phyloP scores from a whole-genome alignment of 2,797 vertebrate genomes.

The Tauraco hartlaubi region DNA sequence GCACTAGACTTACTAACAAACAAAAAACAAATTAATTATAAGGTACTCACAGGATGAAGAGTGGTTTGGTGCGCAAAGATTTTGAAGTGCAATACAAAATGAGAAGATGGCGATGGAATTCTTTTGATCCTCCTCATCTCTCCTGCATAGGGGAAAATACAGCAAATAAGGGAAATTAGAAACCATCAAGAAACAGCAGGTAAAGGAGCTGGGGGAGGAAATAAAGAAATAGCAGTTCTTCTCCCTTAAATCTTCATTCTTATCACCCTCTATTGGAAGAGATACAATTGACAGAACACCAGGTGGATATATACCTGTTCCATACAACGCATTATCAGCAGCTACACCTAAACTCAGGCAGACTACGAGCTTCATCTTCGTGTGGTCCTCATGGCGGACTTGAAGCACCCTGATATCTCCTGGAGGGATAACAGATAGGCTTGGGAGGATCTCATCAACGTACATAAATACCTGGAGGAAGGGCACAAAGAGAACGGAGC shows the following conservation, averaged over 20 bases:
- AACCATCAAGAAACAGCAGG: background rate
- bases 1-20: background rate
- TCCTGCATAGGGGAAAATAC: background rate
- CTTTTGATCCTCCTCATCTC: background rate
- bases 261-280: background rate
- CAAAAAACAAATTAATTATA: background rate
- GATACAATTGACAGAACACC: background rate
- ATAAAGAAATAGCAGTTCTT: background rate
- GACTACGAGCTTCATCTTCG: accelerated
- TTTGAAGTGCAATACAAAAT: background rate
- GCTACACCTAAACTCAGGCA: background rate
- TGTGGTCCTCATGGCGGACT: background rate
- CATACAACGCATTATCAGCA: background rate
- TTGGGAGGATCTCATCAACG: background rate
- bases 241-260: background rate
- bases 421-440: background rate
- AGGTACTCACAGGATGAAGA: background rate
- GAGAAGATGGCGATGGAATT: background rate
- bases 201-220: background rate
- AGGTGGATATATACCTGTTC: accelerated
- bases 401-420: background rate
- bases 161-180: background rate
- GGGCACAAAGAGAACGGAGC: no score
- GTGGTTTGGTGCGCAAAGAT: accelerated
- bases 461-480: no score